phyloP scores from a whole-genome alignment of 2,888 invertebrate species.

The Drosophila suboccidentalis region DNA sequence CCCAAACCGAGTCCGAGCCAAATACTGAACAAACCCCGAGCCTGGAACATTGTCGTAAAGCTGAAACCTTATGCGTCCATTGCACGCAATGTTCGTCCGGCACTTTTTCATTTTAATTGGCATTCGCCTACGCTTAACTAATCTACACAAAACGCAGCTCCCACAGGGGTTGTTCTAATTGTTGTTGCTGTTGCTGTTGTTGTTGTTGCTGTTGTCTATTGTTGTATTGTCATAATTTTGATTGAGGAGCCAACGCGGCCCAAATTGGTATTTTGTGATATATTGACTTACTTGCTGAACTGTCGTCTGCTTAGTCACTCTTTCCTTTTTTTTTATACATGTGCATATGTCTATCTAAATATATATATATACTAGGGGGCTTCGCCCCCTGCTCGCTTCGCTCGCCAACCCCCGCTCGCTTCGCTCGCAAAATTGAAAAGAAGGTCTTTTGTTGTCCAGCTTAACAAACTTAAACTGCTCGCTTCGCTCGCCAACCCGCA shows the following conservation, averaged over 20 bases:
- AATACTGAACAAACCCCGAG: background rate
- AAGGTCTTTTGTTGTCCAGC: too few species aligned
- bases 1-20: background rate
- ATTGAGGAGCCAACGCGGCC: constrained; percentile 77
- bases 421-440: too few species aligned
- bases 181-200: constrained; percentile 29
- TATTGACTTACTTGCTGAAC: constrained; percentile 75
- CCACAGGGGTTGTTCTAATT: constrained; percentile 50
- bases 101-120: constrained; percentile 78
- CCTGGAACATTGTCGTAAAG: constrained; percentile 23
- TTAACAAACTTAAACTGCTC: too few species aligned
- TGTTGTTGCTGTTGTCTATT: constrained; percentile 32
- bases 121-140: constrained; percentile 68
- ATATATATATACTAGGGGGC: background rate
- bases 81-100: constrained; percentile 61
- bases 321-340: background rate
- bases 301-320: constrained; percentile 76
- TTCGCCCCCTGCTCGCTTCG: too few species aligned
- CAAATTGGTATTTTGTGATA: constrained; percentile 80
- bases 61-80: constrained; percentile 57
- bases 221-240: constrained; percentile 83
- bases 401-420: too few species aligned
- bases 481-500: too few species aligned
- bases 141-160: constrained; percentile 77
- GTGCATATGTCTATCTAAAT: background rate